phyloP scores from a whole-genome alignment of 2,888 invertebrate genomes.

The Synergus itoensis region DNA sequence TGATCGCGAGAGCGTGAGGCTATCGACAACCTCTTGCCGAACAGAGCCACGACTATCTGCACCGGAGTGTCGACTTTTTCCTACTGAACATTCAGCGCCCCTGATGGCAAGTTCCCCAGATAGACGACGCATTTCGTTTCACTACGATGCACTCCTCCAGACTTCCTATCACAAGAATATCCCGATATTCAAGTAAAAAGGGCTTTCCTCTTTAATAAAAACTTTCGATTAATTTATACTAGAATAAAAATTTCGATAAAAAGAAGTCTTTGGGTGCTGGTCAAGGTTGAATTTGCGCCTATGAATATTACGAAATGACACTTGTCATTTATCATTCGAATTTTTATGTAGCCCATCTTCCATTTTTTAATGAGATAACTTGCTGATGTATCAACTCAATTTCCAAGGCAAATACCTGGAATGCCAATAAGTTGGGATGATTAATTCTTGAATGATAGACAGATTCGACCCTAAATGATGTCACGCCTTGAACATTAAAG shows the following conservation, averaged over 20 bases:
- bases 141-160: constrained; percentile 64
- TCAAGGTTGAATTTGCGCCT: neutral
- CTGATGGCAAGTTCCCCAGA: constrained; percentile 56
- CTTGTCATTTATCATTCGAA: neutral
- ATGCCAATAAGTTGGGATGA: neutral
- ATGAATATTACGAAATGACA: neutral
- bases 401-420: neutral
- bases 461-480: neutral
- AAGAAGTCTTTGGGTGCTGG: neutral
- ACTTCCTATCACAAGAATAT: constrained; percentile 58
- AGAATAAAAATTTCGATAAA: neutral
- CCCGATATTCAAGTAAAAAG: neutral
- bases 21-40: constrained; percentile 68
- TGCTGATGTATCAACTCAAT: neutral
- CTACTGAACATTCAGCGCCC: constrained; percentile 63
- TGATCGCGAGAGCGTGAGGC: constrained; percentile 35
- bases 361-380: neutral
- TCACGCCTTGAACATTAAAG: neutral
- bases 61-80: constrained; percentile 60
- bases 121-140: constrained; percentile 50
- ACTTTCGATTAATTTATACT: neutral
- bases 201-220: neutral
- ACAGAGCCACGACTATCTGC: constrained; percentile 73
- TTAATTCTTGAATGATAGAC: neutral
- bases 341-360: neutral